Evolutionary conservation across 1,140 invertebrate genomes (phyloP).

Genomic region (Whitmania pigra): DNA sequence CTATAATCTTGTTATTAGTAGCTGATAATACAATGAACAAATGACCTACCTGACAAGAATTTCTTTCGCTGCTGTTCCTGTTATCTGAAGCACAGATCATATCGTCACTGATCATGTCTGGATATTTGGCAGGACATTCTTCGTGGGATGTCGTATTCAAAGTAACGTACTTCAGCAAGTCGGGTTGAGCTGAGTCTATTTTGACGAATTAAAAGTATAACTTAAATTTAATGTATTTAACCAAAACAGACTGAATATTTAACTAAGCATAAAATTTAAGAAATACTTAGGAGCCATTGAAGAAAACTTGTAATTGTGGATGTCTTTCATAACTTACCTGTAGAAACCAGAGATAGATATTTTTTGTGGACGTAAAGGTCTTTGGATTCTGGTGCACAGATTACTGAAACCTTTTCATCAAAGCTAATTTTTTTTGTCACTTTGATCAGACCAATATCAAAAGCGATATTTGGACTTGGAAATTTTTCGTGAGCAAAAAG

Average conservation of each 20-base stretch:
- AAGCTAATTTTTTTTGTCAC: neutral
- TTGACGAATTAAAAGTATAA: no score
- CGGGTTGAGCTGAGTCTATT: neutral
- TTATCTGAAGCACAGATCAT: constrained; percentile 45
- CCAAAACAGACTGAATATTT: no score
- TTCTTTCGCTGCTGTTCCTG: constrained; percentile 32
- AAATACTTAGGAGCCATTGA: no score
- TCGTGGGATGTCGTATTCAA: neutral
- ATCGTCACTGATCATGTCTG: constrained; percentile 29
- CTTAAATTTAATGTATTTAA: no score
- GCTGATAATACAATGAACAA: no score
- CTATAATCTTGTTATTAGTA: no score
- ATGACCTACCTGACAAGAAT: constrained; percentile 19
- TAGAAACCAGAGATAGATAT: no score
- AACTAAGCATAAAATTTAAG: no score
- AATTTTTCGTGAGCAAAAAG: neutral
- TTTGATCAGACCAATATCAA: constrained; percentile 12
- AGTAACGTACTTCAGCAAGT: neutral
- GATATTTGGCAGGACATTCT: neutral
- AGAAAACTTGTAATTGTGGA: no score
- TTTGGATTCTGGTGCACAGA: constrained; percentile 6
- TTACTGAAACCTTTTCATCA: neutral
- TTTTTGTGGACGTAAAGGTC: neutral
- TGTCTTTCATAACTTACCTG: no score
- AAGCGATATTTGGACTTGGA: no score